These are phyloP conservation scores for Calvadosia cruxmelitensis DNA, from an alignment of 30 jellyfish, hydroid and myxozoan genomes.

Conservation along the genomic window DNA sequence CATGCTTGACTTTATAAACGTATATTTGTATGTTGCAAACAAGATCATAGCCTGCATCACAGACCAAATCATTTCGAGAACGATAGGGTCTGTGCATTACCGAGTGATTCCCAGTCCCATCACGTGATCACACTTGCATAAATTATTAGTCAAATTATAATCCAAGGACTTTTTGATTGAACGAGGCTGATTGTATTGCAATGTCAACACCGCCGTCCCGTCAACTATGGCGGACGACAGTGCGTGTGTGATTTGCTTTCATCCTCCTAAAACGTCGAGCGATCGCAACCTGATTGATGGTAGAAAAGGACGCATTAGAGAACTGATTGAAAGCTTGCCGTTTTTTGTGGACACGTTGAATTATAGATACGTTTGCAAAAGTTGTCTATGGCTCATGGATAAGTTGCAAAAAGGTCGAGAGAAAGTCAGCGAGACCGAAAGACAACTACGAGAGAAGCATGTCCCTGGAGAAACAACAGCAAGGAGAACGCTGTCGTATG, in stretches of 20 bases:
- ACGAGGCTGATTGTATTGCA: too few species aligned
- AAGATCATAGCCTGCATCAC: constrained; percentile 2
- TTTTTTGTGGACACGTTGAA: neutral
- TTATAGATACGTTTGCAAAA: neutral
- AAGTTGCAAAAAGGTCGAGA: neutral
- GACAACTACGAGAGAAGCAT: too few species aligned
- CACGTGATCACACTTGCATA: neutral
- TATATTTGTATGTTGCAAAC: too few species aligned
- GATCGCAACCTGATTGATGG: neutral
- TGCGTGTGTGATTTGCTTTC: neutral
- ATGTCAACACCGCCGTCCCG: neutral
- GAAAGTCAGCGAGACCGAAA: neutral
- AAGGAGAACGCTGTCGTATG: neutral
- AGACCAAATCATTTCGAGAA: neutral
- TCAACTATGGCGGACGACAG: neutral
- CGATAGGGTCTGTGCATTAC: constrained; percentile 1
- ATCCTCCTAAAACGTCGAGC: neutral
- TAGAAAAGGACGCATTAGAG: neutral
- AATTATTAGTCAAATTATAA: too few species aligned
- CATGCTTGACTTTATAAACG: too few species aligned
- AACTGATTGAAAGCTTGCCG: neutral
- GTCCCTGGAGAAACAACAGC: too few species aligned
- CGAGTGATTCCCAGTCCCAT: neutral
- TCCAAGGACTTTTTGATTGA: too few species aligned
- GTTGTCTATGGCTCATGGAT: neutral